A percentile compares a stretch with the other conserved stretches of the same genome.
Conservation (phyloP, 2,888 invertebrate genomes). For the Congeria kusceri region DNA sequence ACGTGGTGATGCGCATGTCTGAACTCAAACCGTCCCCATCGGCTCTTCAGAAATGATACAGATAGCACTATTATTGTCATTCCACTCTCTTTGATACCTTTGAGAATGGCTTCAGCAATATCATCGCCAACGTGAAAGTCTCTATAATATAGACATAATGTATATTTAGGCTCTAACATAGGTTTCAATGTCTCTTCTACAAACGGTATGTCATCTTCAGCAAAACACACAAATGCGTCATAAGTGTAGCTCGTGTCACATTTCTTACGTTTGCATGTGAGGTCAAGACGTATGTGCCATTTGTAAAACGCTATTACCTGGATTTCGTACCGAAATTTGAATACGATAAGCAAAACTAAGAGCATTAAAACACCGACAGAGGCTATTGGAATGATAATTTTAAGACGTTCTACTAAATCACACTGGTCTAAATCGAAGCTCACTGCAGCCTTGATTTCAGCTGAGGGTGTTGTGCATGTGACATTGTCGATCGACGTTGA, state of each 20-base stretch:
- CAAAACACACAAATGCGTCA: slow-evolving; percentile 40
- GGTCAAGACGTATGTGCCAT: slow-evolving; percentile 18
- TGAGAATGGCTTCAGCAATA: slow-evolving; percentile 37
- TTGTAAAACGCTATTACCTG: slow-evolving; percentile 31
- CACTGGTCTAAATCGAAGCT: background rate
- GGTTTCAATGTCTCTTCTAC: slow-evolving; percentile 16
- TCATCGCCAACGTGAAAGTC: slow-evolving; percentile 38
- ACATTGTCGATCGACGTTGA: background rate
- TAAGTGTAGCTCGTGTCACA: slow-evolving; percentile 5
- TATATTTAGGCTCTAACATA: slow-evolving; percentile 33
- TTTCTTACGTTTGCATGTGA: background rate
- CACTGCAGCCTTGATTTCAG: background rate
- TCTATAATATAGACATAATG: slow-evolving; percentile 35
- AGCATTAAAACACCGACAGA: background rate
- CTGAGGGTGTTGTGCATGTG: too few species aligned
- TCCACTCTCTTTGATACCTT: slow-evolving; percentile 27
- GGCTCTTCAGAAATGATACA: slow-evolving; percentile 25
- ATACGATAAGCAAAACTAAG: background rate
- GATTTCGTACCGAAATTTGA: slow-evolving; percentile 27
- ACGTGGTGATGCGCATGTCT: slow-evolving; percentile 25
- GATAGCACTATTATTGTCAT: slow-evolving; percentile 32
- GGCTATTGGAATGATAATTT: slow-evolving; percentile 10
- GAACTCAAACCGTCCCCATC: slow-evolving; percentile 46
- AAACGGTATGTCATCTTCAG: slow-evolving; percentile 32
- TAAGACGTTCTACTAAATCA: background rate